Conservation (phyloP, 2,113 vertebrate species). For the Vulpes ferrilata region DNA sequence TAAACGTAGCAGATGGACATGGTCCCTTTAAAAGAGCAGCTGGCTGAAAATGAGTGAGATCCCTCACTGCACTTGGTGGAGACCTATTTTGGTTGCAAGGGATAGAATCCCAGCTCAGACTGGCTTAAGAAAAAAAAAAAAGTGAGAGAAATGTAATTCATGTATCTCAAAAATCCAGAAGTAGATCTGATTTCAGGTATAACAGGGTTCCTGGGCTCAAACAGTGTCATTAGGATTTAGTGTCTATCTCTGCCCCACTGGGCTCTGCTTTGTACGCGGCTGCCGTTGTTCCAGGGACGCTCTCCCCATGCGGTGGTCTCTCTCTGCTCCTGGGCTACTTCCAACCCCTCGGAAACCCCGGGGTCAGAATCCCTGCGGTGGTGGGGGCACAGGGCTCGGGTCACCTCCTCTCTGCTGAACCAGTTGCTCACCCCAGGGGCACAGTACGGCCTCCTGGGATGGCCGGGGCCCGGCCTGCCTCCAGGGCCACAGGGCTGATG, state of each 20-base stretch:
- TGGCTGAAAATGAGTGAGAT: background rate
- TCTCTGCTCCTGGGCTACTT: background rate
- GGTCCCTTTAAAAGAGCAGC: background rate
- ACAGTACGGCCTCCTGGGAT: fast-evolving
- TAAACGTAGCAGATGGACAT: background rate
- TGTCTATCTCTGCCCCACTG: background rate
- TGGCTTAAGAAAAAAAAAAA: background rate
- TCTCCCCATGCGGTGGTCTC: background rate
- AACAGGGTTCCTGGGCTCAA: background rate
- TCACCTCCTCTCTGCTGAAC: background rate
- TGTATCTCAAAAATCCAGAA: background rate
- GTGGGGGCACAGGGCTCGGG: background rate
- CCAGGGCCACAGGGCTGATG: background rate
- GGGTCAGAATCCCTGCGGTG: background rate
- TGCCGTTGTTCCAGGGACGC: background rate
- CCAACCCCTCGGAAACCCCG: background rate
- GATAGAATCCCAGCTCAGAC: background rate
- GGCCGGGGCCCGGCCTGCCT: background rate
- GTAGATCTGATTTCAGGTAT: background rate
- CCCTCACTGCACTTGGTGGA: background rate
- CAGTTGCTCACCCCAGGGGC: background rate
- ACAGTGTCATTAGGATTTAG: background rate
- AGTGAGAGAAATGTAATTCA: background rate
- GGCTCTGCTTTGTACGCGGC: background rate
- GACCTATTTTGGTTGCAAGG: background rate